Base-by-base conservation (phyloP, 2,113 vertebrate species). In the Azemiops feae region DNA sequence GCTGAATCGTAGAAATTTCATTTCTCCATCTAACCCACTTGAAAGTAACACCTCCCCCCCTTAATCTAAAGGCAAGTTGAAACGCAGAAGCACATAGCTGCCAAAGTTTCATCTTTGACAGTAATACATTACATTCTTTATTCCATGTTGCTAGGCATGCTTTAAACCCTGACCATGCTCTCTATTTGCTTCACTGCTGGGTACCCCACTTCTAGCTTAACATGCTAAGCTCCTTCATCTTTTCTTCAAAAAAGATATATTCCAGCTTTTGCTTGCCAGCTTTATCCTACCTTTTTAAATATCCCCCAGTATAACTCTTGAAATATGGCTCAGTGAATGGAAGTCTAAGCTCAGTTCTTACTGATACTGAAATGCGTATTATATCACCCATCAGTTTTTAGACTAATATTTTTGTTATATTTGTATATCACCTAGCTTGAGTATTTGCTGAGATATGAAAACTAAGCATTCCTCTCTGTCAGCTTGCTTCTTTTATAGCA, bases 401-500 rank as follows among this genome's bases (percentile, higher is more conserved):
- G 34, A 94, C 20, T 20, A 57, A 55, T 92, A 50, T 0, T 94
- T 93, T 90, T 95, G 91, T 92, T 85, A 92, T 7, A 52, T 85
- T 64, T 91, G 87, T 93, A 92, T 58, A 93, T 90, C 12, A 93
- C 89, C 94, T 91, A 96, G 91, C 18, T 92, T 92, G 87, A 95
- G 90, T 92, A 95, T 95, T 96, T 96, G 74, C 69, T 95, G 55
- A 90, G 92, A 95, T 92, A 85, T 0, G 0, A 57, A 93, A 93
- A 85, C 94, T 94, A 90, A 92, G 89, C 64, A 47, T 93, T 95
- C n/a, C 43, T 43, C 94, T 94, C 54, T 93, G 27, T 89, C 95
- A 94, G 12, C 88, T 95, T 93, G 85, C 88, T 57, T 47, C 45
- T 18, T 92, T 91, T 89, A 86, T 64, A 92, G 60, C 74, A 91